Conservation (phyloP, 2,113 vertebrate genomes). For the Indicator maculatus region DNA sequence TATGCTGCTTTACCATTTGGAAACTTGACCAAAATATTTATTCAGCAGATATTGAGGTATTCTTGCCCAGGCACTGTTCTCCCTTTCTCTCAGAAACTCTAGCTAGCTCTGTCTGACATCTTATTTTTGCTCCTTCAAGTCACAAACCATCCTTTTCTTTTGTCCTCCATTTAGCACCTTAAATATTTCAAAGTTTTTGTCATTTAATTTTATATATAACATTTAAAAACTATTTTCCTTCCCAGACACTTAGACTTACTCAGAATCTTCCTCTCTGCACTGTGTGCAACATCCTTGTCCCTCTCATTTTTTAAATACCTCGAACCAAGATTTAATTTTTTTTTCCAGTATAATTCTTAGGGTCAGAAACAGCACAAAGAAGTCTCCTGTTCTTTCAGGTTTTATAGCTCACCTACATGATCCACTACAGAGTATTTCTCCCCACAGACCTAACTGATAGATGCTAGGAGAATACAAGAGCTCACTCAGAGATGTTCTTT, state of each 20-base stretch:
- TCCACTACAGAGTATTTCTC: constrained; percentile 24
- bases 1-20: background rate
- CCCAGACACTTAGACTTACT: background rate
- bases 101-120: background rate
- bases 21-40: background rate
- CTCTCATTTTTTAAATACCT: background rate
- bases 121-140: background rate
- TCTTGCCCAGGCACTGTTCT: background rate
- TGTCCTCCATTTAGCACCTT: background rate
- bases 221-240: background rate
- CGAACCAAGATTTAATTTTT: background rate
- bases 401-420: constrained; percentile 16
- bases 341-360: background rate
- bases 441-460: constrained; percentile 5
- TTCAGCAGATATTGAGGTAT: background rate
- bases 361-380: background rate
- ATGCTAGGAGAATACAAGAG: constrained; percentile 20
- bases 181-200: background rate
- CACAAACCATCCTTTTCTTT: background rate
- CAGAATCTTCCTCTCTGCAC: background rate
- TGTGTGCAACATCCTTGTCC: background rate
- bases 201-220: background rate
- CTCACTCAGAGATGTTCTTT: constrained; percentile 50
- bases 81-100: background rate
- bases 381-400: background rate